Percentiles rank a stretch among this genome's conserved stretches.
phyloP scores from a whole-genome alignment of 2,113 vertebrate species.

The Oncorhynchus kisutch region DNA sequence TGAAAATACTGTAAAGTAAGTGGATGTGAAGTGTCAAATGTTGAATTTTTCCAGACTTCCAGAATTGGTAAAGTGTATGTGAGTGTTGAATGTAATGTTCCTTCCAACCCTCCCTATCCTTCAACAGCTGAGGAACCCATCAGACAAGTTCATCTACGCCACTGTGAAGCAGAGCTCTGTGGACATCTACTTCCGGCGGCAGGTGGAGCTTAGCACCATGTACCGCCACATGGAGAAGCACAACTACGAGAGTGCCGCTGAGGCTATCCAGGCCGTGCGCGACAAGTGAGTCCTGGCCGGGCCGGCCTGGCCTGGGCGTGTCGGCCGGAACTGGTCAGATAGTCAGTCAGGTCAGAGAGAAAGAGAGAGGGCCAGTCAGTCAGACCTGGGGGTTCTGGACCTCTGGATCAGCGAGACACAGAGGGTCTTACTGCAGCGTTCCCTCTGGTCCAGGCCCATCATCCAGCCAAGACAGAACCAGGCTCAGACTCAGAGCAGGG shows the following conservation, averaged over 20 bases:
- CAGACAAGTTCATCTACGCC: slow-evolving; percentile 98
- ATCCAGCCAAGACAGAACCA: slow-evolving; percentile 31
- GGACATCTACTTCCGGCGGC: slow-evolving; percentile 98
- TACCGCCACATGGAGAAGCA: slow-evolving; percentile 99
- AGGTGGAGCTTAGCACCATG: slow-evolving; percentile 99
- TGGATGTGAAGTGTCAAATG: no score
- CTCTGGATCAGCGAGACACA: slow-evolving; percentile 53
- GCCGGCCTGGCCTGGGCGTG: slow-evolving; percentile 58
- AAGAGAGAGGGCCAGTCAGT: slow-evolving; percentile 36
- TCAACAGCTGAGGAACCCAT: slow-evolving; percentile 93
- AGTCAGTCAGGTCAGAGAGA: slow-evolving; percentile 49
- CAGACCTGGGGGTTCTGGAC: slow-evolving; percentile 52
- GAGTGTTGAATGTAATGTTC: background rate
- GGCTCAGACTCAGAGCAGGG: slow-evolving; percentile 20
- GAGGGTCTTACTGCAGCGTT: slow-evolving; percentile 56
- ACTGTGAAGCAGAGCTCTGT: slow-evolving; percentile 99
- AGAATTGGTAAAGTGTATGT: background rate
- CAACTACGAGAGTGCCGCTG: slow-evolving; percentile 97
- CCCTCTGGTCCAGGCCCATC: slow-evolving; percentile 62
- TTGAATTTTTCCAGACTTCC: slow-evolving; percentile 31
- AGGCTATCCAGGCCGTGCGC: slow-evolving; percentile 97
- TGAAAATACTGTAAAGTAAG: no score
- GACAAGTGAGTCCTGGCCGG: slow-evolving; percentile 89
- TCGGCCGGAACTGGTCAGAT: slow-evolving; percentile 57
- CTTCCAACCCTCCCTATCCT: background rate